Percentiles rank a stretch among this genome's conserved stretches.
phyloP scores from a whole-genome alignment of 2,113 vertebrate genomes.

The Anarhynchus alexandrinus region DNA sequence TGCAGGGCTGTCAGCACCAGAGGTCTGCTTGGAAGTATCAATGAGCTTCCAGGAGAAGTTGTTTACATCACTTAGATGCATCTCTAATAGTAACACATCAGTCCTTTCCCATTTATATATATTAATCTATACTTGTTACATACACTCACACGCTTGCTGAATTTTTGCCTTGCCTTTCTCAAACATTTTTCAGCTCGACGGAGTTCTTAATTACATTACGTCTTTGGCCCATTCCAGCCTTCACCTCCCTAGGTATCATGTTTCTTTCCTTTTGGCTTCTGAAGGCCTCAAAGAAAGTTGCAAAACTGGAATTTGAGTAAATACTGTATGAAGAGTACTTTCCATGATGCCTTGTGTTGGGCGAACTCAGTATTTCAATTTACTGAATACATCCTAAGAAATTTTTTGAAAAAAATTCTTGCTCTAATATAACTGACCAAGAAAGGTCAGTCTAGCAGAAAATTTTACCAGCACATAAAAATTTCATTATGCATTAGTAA shows the following conservation, averaged over 20 bases:
- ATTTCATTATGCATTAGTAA: not conserved
- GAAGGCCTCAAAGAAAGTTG: constrained; percentile 7
- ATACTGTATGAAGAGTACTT: not conserved
- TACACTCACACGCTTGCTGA: not conserved
- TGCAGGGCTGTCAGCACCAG: not conserved
- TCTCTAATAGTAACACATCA: not conserved
- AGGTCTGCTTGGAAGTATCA: not conserved
- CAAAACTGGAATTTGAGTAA: constrained; percentile 49
- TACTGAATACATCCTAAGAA: not conserved
- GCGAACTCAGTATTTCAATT: not conserved
- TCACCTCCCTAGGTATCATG: not conserved
- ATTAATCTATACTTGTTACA: not conserved
- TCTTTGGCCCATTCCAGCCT: not conserved
- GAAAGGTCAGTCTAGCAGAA: not conserved
- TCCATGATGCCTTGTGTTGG: not conserved
- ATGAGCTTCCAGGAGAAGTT: not conserved
- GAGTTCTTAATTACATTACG: not conserved
- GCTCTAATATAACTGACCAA: not conserved
- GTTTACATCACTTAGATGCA: not conserved
- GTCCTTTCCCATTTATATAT: not conserved
- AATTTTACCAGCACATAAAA: not conserved
- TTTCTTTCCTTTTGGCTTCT: constrained; percentile 33
- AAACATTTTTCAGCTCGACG: not conserved
- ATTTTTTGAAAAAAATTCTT: not conserved
- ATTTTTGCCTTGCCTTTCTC: not conserved